Conservation (phyloP, 2,888 invertebrate species). For the Pachydiplax longipennis region DNA sequence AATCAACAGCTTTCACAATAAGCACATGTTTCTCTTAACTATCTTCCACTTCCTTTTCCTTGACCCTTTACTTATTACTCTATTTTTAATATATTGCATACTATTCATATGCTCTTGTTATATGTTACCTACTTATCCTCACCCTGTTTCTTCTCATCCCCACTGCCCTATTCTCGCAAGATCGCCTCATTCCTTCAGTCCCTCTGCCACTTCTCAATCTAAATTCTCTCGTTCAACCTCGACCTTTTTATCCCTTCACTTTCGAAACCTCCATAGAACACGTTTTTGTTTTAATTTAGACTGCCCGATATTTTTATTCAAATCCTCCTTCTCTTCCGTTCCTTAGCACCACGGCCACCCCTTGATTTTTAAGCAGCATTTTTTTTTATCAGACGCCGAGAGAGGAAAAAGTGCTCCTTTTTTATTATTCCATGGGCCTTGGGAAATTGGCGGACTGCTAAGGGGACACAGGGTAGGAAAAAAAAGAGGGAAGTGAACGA, state of each 20-base stretch:
- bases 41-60: too few species aligned
- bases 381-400: constrained; percentile 30
- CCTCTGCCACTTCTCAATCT: background rate
- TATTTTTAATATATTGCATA: too few species aligned
- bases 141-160: background rate
- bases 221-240: background rate
- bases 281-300: background rate
- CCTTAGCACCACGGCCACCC: background rate
- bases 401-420: background rate
- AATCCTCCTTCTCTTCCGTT: background rate
- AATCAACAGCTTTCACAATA: too few species aligned
- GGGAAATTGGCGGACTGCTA: constrained; percentile 40
- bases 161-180: background rate
- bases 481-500: constrained; percentile 11
- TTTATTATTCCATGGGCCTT: constrained; percentile 37
- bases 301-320: constrained; percentile 1
- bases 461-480: background rate
- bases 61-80: too few species aligned
- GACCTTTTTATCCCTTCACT: background rate
- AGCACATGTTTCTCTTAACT: too few species aligned
- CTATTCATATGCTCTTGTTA: too few species aligned
- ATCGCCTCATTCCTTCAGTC: background rate
- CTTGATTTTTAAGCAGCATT: constrained; percentile 11
- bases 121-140: too few species aligned
- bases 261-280: background rate